Percentiles rank a stretch among this genome's conserved stretches.
These are phyloP conservation scores for Tachuris rubrigastra DNA, from an alignment of 2,113 vertebrate species.

Conservation along the genomic window DNA sequence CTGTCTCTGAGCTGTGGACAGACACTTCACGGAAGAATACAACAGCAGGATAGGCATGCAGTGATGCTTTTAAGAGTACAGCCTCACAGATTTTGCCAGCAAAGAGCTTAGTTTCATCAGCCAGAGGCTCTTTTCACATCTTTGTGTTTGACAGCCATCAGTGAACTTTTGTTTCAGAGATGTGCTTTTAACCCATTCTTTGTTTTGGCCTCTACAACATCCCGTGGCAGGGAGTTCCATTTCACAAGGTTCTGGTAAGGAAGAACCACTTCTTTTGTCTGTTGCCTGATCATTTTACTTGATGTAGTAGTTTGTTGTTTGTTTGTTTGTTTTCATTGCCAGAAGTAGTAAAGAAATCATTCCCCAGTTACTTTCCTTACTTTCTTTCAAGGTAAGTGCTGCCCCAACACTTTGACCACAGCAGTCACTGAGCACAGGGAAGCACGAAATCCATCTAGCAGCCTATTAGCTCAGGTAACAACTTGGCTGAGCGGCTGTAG, in stretches of 20 bases:
- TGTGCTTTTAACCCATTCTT: background rate
- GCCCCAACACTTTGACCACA: background rate
- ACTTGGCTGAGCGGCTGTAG: background rate
- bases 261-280: background rate
- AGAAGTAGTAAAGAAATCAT: constrained; percentile 43
- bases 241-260: background rate
- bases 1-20: background rate
- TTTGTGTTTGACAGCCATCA: constrained; percentile 9
- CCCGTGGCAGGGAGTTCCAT: background rate
- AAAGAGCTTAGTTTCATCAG: background rate
- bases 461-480: constrained; percentile 14
- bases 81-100: background rate
- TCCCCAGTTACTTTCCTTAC: background rate
- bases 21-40: background rate
- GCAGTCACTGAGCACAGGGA: background rate
- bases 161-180: background rate
- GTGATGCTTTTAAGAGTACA: background rate
- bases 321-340: background rate
- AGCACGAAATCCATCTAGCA: background rate
- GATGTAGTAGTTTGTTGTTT: background rate
- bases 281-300: background rate
- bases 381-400: constrained; percentile 22
- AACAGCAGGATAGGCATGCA: background rate
- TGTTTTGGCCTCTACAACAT: background rate
- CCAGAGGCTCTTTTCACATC: constrained; percentile 9